phyloP scores from a whole-genome alignment of 2,888 invertebrate genomes.

The Apotomis betuletana region DNA sequence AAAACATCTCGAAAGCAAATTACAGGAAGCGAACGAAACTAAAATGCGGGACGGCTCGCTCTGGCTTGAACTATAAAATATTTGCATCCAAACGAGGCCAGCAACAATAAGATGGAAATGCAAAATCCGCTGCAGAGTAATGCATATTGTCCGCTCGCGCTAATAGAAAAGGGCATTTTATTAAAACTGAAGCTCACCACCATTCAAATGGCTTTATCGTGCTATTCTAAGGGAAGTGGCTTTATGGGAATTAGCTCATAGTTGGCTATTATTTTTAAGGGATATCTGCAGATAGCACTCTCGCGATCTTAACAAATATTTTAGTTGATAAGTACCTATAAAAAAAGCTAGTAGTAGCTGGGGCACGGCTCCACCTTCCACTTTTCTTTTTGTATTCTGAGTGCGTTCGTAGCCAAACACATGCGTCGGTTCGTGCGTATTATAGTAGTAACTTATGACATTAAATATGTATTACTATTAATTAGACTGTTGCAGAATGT shows the following conservation, averaged over 20 bases:
- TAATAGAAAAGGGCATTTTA: conserved; percentile 59
- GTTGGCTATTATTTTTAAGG: too few relatives aligned
- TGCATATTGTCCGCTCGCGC: conserved; percentile 60
- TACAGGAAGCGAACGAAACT: conserved; percentile 72
- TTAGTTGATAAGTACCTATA: too few relatives aligned
- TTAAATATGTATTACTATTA: too few relatives aligned
- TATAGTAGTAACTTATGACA: too few relatives aligned
- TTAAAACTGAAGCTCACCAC: conserved; percentile 25
- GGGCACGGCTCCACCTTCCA: too few relatives aligned
- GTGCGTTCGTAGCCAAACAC: too few relatives aligned
- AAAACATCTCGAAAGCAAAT: conserved; percentile 68
- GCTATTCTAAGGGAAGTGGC: conserved; percentile 4
- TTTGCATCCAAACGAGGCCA: conserved; percentile 77
- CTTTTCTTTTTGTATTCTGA: too few relatives aligned
- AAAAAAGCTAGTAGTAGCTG: too few relatives aligned
- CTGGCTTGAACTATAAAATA: conserved; percentile 75
- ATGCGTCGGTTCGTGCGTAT: too few relatives aligned
- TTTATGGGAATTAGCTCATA: not conserved
- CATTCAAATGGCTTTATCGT: conserved; percentile 2
- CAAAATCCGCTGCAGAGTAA: conserved; percentile 63
- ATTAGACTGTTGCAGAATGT: too few relatives aligned
- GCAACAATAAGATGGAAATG: conserved; percentile 78
- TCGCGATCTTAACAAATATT: too few relatives aligned
- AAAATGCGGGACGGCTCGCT: conserved; percentile 66
- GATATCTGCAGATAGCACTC: too few relatives aligned